Conservation (phyloP, 92 coral and sea anemone species). For the Actinernus sp. region DNA sequence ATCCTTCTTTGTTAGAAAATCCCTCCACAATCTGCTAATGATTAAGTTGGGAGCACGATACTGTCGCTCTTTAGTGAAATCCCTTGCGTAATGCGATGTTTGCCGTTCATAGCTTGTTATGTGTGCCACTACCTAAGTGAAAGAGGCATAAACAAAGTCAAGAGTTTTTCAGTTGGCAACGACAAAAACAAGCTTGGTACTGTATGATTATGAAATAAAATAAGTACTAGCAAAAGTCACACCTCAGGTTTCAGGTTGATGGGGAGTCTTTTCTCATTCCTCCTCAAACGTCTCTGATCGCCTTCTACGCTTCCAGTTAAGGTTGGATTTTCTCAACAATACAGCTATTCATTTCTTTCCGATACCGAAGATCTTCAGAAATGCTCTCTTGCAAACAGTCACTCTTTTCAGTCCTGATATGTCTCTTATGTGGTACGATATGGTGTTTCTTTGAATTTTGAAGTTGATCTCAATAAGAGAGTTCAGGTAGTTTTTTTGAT, state of each 20-base stretch:
- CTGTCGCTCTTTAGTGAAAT: no score
- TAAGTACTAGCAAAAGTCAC: no score
- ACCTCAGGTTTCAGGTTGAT: constrained; percentile 2
- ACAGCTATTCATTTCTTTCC: constrained; percentile 16
- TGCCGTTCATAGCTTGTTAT: no score
- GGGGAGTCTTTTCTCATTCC: constrained; percentile 7
- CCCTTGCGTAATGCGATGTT: no score
- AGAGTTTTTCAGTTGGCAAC: no score
- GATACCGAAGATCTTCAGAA: constrained; percentile 36
- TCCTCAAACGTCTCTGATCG: constrained; percentile 11
- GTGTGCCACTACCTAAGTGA: no score
- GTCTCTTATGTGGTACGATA: constrained; percentile 26
- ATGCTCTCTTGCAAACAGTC: constrained; percentile 32
- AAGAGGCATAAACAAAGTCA: no score
- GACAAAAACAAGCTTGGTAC: no score
- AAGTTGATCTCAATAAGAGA: constrained; percentile 46
- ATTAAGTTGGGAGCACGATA: no score
- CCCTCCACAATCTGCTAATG: no score
- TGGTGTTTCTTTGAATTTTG: constrained; percentile 9
- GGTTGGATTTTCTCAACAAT: constrained; percentile 8
- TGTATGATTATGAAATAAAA: no score
- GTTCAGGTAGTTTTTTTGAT: constrained; percentile 23
- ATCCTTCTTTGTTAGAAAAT: no score
- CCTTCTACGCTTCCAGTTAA: constrained; percentile 26
- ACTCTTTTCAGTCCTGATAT: constrained; percentile 27